Percentiles rank a stretch among this genome's conserved stretches.
phyloP scores from a whole-genome alignment of 2,888 invertebrate species.

The Leucophenga maculata region DNA sequence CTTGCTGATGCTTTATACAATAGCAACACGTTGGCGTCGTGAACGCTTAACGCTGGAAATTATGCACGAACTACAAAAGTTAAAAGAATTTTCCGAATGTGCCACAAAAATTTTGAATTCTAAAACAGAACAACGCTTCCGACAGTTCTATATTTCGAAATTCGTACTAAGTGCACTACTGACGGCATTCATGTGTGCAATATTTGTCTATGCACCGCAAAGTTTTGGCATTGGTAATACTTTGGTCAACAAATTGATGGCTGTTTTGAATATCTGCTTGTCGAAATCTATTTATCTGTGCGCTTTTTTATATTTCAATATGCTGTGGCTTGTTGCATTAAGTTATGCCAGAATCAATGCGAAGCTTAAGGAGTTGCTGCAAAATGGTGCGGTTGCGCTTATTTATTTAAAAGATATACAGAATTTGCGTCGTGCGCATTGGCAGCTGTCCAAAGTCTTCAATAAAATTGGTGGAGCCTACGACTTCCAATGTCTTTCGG shows the following conservation, averaged over 20 bases:
- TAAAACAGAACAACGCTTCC: no score
- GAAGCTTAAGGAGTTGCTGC: not conserved
- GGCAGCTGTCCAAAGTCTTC: constrained; percentile 3
- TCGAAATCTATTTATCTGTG: not conserved
- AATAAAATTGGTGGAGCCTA: not conserved
- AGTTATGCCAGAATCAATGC: not conserved
- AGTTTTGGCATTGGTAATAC: not conserved
- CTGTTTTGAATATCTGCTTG: not conserved
- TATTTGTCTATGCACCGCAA: no score
- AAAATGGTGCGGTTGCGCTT: not conserved
- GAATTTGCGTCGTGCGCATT: constrained; percentile 1
- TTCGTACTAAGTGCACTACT: no score
- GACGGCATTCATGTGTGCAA: no score
- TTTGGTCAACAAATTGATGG: not conserved
- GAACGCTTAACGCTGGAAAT: not conserved
- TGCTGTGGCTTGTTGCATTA: not conserved
- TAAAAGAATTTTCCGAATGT: not conserved
- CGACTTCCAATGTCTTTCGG: not conserved
- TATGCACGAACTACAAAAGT: not conserved
- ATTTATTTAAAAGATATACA: not conserved
- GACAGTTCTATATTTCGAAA: no score
- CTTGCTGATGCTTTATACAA: not conserved
- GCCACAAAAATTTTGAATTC: not conserved
- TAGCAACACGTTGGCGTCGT: not conserved
- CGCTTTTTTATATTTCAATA: not conserved